A percentile compares a stretch with the other conserved stretches of the same genome.
These are phyloP conservation scores for Dolichotis patagonum DNA, from an alignment of 2,113 vertebrate genomes.

Conservation along the genomic window DNA sequence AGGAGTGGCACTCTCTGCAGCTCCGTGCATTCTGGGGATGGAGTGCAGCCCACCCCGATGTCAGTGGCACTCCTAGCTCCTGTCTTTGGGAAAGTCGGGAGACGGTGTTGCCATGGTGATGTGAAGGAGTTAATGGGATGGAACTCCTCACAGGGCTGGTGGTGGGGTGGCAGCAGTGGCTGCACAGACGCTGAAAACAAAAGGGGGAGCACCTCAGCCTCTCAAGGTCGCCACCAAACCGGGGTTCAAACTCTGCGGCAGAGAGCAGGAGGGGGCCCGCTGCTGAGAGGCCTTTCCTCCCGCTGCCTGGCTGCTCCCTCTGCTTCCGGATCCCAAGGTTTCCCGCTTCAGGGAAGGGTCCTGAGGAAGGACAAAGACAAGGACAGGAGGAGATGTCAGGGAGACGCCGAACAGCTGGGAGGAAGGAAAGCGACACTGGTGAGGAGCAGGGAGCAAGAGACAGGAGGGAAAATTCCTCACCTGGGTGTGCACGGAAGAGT, in stretches of 20 bases:
- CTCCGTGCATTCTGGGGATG: background rate
- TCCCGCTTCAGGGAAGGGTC: background rate
- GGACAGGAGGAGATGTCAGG: background rate
- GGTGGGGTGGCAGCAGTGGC: constrained; percentile 41
- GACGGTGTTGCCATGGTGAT: constrained; percentile 83
- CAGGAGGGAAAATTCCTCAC: background rate
- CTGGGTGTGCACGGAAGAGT: background rate
- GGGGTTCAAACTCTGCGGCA: background rate
- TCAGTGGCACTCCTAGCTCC: constrained; percentile 2
- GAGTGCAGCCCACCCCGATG: background rate
- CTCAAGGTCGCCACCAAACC: background rate
- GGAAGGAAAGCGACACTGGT: background rate
- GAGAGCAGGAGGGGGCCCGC: background rate
- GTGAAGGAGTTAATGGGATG: constrained; percentile 83
- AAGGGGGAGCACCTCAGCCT: background rate
- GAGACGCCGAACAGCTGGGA: background rate
- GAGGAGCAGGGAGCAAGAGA: background rate
- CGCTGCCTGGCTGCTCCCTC: background rate
- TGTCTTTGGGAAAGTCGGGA: constrained; percentile 61
- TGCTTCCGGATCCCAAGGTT: fast-evolving
- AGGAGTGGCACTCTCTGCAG: background rate
- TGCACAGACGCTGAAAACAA: constrained; percentile 42
- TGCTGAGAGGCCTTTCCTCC: background rate
- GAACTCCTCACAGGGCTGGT: constrained; percentile 75
- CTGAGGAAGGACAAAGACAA: constrained; percentile 1